Base-by-base conservation (phyloP, 1,140 invertebrate species). In the Drosophila leontia region DNA sequence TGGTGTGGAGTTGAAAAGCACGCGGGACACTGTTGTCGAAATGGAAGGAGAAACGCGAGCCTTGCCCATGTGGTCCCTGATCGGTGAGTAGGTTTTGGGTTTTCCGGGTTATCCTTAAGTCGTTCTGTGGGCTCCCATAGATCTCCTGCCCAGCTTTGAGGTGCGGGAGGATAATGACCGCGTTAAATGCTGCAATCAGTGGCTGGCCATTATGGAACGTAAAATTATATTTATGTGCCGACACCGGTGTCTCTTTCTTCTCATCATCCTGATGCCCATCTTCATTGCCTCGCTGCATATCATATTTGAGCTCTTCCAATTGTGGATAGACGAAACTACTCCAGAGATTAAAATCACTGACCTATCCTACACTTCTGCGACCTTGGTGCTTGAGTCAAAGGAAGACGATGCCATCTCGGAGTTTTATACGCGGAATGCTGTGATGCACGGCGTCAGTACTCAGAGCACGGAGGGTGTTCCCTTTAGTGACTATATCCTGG, bases 121-220 rank as follows among this genome's bases (percentile, higher is more conserved):
- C 19, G 11, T 5, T 17, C 5, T 19, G 2, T 12, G 1, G 9
- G 1, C 26, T 12, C n/a, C 26, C n/a, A 4, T 32, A 78, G 75
- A 19, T 75, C 41, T 61, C 2, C 47, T 71, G 15, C 65, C 53
- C 12, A 37, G 19, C 13, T 71, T 72, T 15, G 55, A 72, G 17
- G 44, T 37, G 1, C 44, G 58, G 9, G 80, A 77, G 42, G 19
- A 26, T 7, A 42, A 42, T 9, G 1, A 2, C 0, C 1, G 0
- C 0, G 9, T 26, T 3, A 68, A 23, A 47, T 45, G 11, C 9
- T 12, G n/a, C 7, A 82, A 82, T 15, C 74, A 61, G 9, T 82
- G 68, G 68, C 41, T 17, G 15, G 80, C 50, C 9, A 56, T 82
- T 41, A 26, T 69, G 15, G 13, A 42, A 4, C 81, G 58, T 23